A percentile compares a stretch with the other conserved stretches of the same genome.
Evolutionary conservation across 2,797 vertebrate species (phyloP).

Genomic region (Acestrorhynchus altus): DNA sequence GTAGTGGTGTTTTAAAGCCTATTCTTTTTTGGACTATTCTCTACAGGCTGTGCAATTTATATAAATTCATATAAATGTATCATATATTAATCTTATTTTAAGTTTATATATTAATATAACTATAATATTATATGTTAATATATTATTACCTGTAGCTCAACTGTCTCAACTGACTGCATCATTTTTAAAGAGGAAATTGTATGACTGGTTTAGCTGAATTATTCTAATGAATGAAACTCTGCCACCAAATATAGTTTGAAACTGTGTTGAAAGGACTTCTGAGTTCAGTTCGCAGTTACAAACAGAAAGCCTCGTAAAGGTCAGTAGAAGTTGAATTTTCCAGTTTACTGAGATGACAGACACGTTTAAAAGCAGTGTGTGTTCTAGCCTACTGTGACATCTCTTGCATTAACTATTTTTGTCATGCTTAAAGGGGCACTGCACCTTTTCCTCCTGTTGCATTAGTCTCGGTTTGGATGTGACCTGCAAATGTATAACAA

Average conservation of each 20-base stretch:
- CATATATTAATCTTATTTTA: no score
- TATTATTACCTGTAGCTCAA: no score
- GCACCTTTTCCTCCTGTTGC: background rate
- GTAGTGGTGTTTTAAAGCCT: background rate
- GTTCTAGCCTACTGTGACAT: background rate
- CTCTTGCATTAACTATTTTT: background rate
- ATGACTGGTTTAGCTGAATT: no score
- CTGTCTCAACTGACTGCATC: no score
- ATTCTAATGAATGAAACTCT: no score
- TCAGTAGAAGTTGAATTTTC: conserved; percentile 22
- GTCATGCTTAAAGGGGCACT: background rate
- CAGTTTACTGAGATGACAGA: conserved; percentile 14
- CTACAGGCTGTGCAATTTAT: no score
- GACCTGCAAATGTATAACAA: no score
- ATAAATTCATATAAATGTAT: no score
- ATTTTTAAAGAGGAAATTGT: no score
- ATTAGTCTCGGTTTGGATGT: background rate
- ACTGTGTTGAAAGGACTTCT: background rate
- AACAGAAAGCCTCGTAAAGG: background rate
- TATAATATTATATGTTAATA: no score
- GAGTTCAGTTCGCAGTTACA: background rate
- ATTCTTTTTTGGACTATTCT: background rate
- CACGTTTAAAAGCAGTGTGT: background rate
- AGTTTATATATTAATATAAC: no score
- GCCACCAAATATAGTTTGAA: no score